Base-by-base conservation (phyloP, 2,888 invertebrate species). In the Chrysotoxum bicinctum region DNA sequence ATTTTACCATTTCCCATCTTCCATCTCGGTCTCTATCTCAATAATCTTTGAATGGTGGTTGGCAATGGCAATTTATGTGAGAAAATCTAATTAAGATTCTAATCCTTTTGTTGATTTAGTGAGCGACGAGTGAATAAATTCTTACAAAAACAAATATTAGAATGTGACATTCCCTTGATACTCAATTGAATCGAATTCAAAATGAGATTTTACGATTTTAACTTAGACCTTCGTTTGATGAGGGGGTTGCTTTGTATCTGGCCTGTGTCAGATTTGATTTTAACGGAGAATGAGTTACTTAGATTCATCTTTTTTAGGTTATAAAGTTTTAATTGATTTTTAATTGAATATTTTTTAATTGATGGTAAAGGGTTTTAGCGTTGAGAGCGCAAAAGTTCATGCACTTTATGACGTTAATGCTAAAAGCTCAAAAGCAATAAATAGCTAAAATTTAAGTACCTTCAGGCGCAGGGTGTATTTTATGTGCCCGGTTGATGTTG, bases 1-100 rank as follows among this genome's bases (percentile, higher is more conserved):
- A 66, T 43, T 19, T 8, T 35, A 1, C 45, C 21, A 35, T 10
- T 23, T 23, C 6, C 14, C 21, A 50, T n/a, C n/a, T 35, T 35
- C 21, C 62, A 43, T 26, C 26, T 64, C 32, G 7, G 19, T 45
- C 26, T 50, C 10, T 50, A 35, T 66, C 66, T 7, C 35, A 66
- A 66, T 50, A 66, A 66, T 66, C 66, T 66, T 35, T 66, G 48
- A 58, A 48, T 66, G 50, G 66, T 37, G 66, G 45, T 60, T 69
- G 50, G 69, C 26, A 45, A 69, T 69, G 50, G 69, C 26, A 45
- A 69, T 70, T 77, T 62, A 12, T 58, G 60, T 40, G 58, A 64
- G 43, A 66, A 77, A 83, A 77, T 83, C 77, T 83, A 77, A 83
- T 83, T 83, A 83, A 83, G 77, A 83, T 83, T 68, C 68, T 83